Percentiles rank a stretch among this genome's conserved stretches.
phyloP scores from a whole-genome alignment of 2,888 invertebrate species.

The Parnassius smintheus region DNA sequence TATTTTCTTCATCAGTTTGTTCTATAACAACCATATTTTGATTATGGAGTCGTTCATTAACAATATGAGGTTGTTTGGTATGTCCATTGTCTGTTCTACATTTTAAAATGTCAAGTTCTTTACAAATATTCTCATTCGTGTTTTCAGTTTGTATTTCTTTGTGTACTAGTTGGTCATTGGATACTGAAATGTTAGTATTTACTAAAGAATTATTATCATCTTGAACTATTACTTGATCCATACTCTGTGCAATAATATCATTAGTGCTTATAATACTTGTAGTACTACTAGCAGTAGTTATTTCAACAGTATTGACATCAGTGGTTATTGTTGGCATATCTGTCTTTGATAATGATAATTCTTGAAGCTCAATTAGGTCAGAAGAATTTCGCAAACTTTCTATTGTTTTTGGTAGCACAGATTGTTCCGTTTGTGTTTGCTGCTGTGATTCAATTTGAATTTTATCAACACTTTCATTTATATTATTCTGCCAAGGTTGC shows the following conservation, averaged over 20 bases:
- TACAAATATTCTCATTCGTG: conserved; percentile 13
- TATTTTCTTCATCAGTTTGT: conserved; percentile 31
- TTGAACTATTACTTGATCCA: conserved; percentile 30
- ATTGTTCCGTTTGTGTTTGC: conserved; percentile 20
- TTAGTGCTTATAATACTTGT: conserved; percentile 8
- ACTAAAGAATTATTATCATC: conserved; percentile 27
- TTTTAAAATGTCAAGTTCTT: conserved; percentile 15
- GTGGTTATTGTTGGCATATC: background rate
- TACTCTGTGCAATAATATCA: conserved; percentile 27
- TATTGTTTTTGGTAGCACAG: conserved; percentile 2
- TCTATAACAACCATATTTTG: conserved; percentile 29
- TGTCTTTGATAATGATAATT: conserved; percentile 11
- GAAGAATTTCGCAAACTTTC: conserved; percentile 31
- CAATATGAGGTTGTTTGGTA: conserved; percentile 16
- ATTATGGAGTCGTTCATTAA: conserved; percentile 17
- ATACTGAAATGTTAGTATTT: conserved; percentile 26
- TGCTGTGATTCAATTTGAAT: conserved; percentile 38
- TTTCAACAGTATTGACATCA: background rate
- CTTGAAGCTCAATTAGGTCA: conserved; percentile 31
- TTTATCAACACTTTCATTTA: conserved; percentile 41
- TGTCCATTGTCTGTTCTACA: conserved; percentile 25
- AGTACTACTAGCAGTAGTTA: background rate
- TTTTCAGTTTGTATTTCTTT: conserved; percentile 27
- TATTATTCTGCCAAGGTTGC: conserved; percentile 55
- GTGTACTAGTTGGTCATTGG: conserved; percentile 20